phyloP scores from a whole-genome alignment of 1,140 invertebrate species.

The Bradysia coprophila region DNA sequence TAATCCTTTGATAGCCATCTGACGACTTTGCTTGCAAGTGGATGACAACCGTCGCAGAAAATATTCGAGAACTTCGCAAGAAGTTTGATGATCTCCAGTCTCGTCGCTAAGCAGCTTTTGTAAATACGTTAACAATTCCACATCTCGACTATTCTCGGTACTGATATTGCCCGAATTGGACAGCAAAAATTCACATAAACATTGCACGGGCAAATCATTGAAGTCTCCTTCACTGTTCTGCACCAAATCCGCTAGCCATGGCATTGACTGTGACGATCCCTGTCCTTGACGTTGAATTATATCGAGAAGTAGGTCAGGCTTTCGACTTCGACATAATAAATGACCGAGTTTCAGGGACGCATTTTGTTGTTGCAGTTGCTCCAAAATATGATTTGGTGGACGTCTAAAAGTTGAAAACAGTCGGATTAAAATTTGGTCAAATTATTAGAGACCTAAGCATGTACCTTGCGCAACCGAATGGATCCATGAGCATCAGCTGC shows the following conservation, averaged over 20 bases:
- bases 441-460: too few species aligned
- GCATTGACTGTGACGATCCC: slow-evolving; percentile 81
- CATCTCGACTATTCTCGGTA: slow-evolving; percentile 22
- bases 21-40: slow-evolving; percentile 51
- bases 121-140: slow-evolving; percentile 62
- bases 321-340: slow-evolving; percentile 69
- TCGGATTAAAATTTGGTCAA: too few species aligned
- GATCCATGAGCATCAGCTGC: slow-evolving; percentile 69
- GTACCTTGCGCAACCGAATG: slow-evolving; percentile 47
- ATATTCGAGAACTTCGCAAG: slow-evolving; percentile 78
- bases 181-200: slow-evolving; percentile 87
- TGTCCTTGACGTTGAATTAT: slow-evolving; percentile 80
- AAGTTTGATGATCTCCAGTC: slow-evolving; percentile 34
- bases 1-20: slow-evolving; percentile 52
- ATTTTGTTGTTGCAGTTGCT: slow-evolving; percentile 66
- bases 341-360: slow-evolving; percentile 68
- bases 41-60: slow-evolving; percentile 74
- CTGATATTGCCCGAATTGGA: slow-evolving; percentile 33
- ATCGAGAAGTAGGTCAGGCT: slow-evolving; percentile 83
- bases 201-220: slow-evolving; percentile 67
- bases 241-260: slow-evolving; percentile 89
- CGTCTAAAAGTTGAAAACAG: too few species aligned
- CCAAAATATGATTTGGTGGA: slow-evolving; percentile 57
- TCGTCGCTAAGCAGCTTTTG: slow-evolving; percentile 40
- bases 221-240: slow-evolving; percentile 61